Percentiles rank a stretch among this genome's conserved stretches.
phyloP scores from a whole-genome alignment of 2,888 invertebrate species.

The Biston betularia region DNA sequence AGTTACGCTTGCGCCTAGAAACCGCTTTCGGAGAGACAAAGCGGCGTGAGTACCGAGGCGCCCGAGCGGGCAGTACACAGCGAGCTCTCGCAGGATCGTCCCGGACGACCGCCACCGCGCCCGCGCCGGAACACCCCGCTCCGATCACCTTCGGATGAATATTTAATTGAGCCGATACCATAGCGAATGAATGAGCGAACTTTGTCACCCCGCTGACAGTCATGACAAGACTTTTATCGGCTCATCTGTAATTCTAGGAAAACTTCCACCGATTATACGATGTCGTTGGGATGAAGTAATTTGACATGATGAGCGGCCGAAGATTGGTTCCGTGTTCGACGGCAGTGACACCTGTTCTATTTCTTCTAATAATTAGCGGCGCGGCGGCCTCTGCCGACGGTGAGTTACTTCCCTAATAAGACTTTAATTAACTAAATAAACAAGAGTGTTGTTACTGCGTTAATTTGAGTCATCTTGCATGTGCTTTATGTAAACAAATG shows the following conservation, averaged over 20 bases:
- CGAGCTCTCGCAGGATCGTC: slow-evolving; percentile 62
- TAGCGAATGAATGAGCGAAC: slow-evolving; percentile 75
- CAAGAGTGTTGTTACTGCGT: slow-evolving; percentile 20
- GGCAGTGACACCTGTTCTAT: slow-evolving; percentile 61
- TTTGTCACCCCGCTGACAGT: slow-evolving; percentile 64
- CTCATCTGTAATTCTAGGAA: slow-evolving; percentile 64
- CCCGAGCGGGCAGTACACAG: slow-evolving; percentile 57
- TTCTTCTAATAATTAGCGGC: slow-evolving; percentile 66
- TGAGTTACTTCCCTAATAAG: slow-evolving; percentile 59
- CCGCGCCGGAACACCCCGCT: slow-evolving; percentile 58
- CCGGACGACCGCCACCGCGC: slow-evolving; percentile 45
- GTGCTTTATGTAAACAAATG: slow-evolving; percentile 22
- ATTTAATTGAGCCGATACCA: slow-evolving; percentile 77
- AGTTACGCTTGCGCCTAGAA: slow-evolving; percentile 81
- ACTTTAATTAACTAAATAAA: slow-evolving; percentile 29
- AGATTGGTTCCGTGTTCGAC: slow-evolving; percentile 65
- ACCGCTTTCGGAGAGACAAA: slow-evolving; percentile 53
- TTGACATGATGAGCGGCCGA: slow-evolving; percentile 71
- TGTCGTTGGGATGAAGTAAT: slow-evolving; percentile 73
- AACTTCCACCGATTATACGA: slow-evolving; percentile 68
- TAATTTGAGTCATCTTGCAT: slow-evolving; percentile 19
- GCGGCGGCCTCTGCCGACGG: slow-evolving; percentile 73
- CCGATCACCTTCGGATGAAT: slow-evolving; percentile 75
- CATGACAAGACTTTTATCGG: slow-evolving; percentile 69
- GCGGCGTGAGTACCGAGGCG: slow-evolving; percentile 61